Conservation (phyloP, 2,888 invertebrate genomes). For the Ceriagrion tenellum region DNA sequence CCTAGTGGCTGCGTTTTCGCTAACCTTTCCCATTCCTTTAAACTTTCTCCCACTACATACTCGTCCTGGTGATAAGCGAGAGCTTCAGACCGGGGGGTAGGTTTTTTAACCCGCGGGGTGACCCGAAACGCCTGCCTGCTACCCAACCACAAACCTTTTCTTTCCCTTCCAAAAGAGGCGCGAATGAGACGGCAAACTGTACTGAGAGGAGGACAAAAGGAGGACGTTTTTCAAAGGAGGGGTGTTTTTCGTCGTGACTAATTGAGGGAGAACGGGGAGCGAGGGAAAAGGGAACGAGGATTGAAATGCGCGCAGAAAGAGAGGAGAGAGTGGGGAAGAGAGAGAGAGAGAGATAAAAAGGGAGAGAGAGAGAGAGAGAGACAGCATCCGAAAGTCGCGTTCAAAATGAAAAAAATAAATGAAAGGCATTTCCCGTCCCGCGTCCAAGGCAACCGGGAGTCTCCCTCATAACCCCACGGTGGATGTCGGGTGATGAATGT, state of each 20-base stretch:
- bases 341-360: no score
- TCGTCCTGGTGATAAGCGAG: no score
- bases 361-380: no score
- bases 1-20: no score
- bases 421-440: not conserved
- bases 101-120: no score
- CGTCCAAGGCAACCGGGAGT: not conserved
- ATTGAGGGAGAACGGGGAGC: slow-evolving; percentile 5
- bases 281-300: not conserved
- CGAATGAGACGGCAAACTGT: not conserved
- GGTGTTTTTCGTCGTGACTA: not conserved
- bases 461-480: not conserved
- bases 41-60: no score
- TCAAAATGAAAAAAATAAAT: not conserved
- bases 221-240: not conserved
- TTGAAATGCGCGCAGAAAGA: no score
- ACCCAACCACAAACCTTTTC: not conserved
- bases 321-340: no score
- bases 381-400: not conserved
- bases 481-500: not conserved
- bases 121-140: no score
- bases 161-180: not conserved
- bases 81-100: no score
- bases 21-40: no score
- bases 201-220: not conserved